phyloP scores from a whole-genome alignment of 2,113 vertebrate genomes.

The Eclectus roratus region DNA sequence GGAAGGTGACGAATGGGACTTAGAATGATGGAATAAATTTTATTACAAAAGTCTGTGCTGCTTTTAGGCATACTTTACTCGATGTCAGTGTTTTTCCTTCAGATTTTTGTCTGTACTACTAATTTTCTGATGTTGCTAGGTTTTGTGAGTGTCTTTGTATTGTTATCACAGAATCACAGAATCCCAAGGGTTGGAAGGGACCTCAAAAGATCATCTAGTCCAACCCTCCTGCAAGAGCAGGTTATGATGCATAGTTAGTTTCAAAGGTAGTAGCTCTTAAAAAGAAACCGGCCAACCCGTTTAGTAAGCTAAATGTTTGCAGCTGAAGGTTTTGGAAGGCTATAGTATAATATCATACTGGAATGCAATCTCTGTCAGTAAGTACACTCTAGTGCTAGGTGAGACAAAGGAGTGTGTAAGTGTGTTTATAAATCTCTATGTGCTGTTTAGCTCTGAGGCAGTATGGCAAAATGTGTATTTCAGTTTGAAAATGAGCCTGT shows the following conservation, averaged over 20 bases:
- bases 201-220: no score
- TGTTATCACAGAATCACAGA: background rate
- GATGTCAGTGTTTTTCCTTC: background rate
- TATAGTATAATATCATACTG: background rate
- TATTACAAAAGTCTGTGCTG: accelerated
- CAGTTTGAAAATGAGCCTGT: background rate
- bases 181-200: no score
- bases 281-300: background rate
- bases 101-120: background rate
- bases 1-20: background rate
- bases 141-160: background rate
- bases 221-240: no score
- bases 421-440: background rate
- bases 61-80: background rate
- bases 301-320: background rate
- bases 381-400: background rate
- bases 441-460: background rate
- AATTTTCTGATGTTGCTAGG: background rate
- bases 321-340: background rate
- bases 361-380: background rate
- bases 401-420: background rate
- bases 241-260: background rate
- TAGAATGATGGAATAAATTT: background rate
- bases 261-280: background rate
- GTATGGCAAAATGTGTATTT: background rate